phyloP scores from a whole-genome alignment of 1,140 invertebrate species.

The Drosophila orena region DNA sequence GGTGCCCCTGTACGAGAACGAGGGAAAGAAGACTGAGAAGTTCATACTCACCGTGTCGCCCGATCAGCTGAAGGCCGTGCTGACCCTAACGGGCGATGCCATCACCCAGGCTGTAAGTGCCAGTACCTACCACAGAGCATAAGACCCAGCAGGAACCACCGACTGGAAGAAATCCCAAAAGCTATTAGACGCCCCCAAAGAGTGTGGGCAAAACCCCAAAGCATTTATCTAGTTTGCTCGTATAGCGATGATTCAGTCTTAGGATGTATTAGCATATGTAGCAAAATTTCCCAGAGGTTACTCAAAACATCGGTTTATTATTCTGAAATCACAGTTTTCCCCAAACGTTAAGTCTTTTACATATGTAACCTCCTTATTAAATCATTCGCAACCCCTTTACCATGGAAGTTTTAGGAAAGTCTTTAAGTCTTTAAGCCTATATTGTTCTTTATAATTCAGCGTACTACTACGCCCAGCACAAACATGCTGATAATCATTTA shows the following conservation, averaged over 20 bases:
- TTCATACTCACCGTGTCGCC: slow-evolving; percentile 93
- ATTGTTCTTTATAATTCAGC: not conserved
- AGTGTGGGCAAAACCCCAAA: not conserved
- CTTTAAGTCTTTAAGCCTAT: too few relatives aligned
- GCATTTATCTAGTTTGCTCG: not conserved
- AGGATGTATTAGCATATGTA: not conserved
- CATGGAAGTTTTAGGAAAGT: too few relatives aligned
- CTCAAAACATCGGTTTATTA: too few relatives aligned
- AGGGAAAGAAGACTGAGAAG: slow-evolving; percentile 95
- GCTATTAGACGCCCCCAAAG: not conserved
- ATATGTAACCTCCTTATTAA: too few relatives aligned
- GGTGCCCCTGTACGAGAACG: slow-evolving; percentile 91
- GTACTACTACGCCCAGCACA: not conserved
- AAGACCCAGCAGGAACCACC: not conserved
- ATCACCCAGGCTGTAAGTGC: slow-evolving; percentile 93
- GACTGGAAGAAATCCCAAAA: not conserved
- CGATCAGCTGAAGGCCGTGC: slow-evolving; percentile 95
- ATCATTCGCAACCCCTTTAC: too few relatives aligned
- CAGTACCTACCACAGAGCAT: not conserved
- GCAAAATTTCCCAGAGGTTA: too few relatives aligned
- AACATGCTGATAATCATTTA: not conserved
- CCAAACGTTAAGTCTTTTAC: too few relatives aligned
- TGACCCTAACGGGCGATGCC: slow-evolving; percentile 95
- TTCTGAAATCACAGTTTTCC: too few relatives aligned
- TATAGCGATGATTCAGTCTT: not conserved